phyloP scores from a whole-genome alignment of 2,797 vertebrate species.

The Neopelma chrysocephalum region DNA sequence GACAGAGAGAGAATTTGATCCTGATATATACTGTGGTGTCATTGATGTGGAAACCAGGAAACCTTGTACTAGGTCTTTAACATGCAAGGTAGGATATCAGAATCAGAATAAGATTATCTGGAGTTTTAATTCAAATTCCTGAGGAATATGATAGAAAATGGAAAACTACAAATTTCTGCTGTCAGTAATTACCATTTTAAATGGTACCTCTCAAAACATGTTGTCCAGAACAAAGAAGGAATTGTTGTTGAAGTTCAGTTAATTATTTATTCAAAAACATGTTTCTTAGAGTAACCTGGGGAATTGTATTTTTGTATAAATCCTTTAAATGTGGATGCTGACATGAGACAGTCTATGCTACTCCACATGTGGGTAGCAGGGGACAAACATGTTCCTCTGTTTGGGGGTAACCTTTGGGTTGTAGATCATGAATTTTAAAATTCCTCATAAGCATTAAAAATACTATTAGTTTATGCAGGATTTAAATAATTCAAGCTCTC shows the following conservation, averaged over 20 bases:
- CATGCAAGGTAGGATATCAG: conserved; percentile 90
- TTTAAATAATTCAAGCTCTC: background rate
- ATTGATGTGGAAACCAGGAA: conserved; percentile 94
- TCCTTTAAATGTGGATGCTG: background rate
- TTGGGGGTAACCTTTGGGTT: background rate
- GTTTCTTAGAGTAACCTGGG: background rate
- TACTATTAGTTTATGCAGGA: background rate
- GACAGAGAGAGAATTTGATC: conserved; percentile 96
- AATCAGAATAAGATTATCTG: background rate
- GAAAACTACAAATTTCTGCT: background rate
- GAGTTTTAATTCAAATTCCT: background rate
- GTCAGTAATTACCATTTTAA: background rate
- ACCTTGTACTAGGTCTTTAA: conserved; percentile 98
- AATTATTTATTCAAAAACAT: background rate
- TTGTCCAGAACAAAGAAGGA: background rate
- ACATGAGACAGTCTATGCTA: background rate
- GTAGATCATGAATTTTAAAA: background rate
- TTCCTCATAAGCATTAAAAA: background rate
- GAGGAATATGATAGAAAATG: background rate
- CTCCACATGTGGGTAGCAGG: background rate
- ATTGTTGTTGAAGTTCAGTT: background rate
- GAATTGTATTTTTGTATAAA: background rate
- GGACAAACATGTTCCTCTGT: background rate
- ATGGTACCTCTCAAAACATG: background rate
- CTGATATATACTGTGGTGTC: conserved; percentile 98